Percentiles rank a stretch among this genome's conserved stretches.
Evolutionary conservation across 2,113 vertebrate genomes (phyloP).

Genomic region (sheep (Ovis aries)): ARS-UI_Ramb_v3.0 NC_056059.1:25412501-25413000

Average conservation of each 20-base stretch:
- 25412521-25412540: neutral
- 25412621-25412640: neutral
- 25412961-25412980: neutral
- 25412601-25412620: neutral
- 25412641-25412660: neutral
- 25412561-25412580: neutral
- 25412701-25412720: slow-evolving; percentile 72
- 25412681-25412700: neutral
- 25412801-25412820: slow-evolving; percentile 94
- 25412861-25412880: neutral
- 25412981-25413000: neutral
- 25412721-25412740: slow-evolving; percentile 91
- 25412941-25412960: neutral
- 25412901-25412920: neutral
- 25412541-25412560: neutral
- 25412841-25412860: neutral
- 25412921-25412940: neutral
- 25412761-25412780: slow-evolving; percentile 95
- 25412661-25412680: neutral
- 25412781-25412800: slow-evolving; percentile 97
- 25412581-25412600: neutral
- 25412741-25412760: slow-evolving; percentile 87
- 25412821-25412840: slow-evolving; percentile 90
- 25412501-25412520: neutral
- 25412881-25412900: neutral